phyloP scores from a whole-genome alignment of 2,113 vertebrate genomes.

The Numida meleagris region DNA sequence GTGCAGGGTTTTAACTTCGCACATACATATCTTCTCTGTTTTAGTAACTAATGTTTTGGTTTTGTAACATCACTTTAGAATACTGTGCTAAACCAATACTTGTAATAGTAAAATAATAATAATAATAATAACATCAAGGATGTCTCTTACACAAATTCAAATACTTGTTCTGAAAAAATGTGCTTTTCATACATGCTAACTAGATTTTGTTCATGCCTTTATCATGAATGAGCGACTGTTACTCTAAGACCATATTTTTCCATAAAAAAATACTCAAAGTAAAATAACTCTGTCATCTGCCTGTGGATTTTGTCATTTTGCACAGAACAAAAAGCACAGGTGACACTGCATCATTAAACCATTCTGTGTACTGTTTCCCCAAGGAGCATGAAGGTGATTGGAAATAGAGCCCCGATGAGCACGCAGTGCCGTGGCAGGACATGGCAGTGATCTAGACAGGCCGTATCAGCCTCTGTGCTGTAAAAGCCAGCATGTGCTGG shows the following conservation, averaged over 20 bases:
- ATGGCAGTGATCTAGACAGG: background rate
- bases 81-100: background rate
- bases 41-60: background rate
- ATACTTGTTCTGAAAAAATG: background rate
- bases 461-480: background rate
- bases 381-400: background rate
- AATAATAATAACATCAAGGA: background rate
- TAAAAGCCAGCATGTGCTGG: background rate
- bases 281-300: background rate
- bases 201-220: background rate
- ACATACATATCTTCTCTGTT: background rate
- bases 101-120: background rate
- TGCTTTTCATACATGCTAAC: background rate
- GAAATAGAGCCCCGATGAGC: background rate
- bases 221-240: background rate
- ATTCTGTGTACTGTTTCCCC: background rate
- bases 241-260: background rate
- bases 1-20: background rate
- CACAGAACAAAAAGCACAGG: rapidly evolving
- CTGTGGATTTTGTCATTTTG: background rate
- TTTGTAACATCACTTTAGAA: background rate
- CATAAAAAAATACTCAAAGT: background rate
- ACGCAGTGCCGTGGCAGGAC: background rate
- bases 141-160: background rate
- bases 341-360: background rate